phyloP scores from a whole-genome alignment of 2,113 vertebrate genomes.

The Tympanuchus pallidicinctus region DNA sequence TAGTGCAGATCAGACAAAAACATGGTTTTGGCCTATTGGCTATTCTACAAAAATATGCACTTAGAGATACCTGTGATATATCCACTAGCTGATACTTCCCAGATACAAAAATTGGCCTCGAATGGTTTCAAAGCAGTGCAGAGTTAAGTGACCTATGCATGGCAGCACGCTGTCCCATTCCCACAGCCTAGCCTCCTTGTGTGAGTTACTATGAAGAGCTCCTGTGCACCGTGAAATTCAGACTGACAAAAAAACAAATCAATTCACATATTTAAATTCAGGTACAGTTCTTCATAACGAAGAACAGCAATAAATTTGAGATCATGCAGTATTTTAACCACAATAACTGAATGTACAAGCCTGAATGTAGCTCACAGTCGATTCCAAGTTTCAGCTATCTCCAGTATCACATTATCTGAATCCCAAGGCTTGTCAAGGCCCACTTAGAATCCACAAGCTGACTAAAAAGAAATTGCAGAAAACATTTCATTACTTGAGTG shows the following conservation, averaged over 20 bases:
- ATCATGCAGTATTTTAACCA: not conserved
- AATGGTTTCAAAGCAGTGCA: not conserved
- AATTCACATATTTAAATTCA: not conserved
- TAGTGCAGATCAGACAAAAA: not conserved
- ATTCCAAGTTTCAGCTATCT: not conserved
- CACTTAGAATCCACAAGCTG: conserved; percentile 19
- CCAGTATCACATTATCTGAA: conserved; percentile 19
- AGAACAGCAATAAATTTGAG: not conserved
- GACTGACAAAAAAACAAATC: conserved; percentile 3
- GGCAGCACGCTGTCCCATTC: not conserved
- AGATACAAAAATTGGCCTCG: not conserved
- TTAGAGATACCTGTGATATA: not conserved
- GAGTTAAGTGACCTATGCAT: not conserved
- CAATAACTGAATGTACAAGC: not conserved
- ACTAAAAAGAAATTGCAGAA: not conserved
- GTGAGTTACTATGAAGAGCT: not conserved
- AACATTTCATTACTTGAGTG: not conserved
- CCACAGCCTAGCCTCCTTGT: not conserved
- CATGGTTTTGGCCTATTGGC: not conserved
- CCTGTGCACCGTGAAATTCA: not conserved
- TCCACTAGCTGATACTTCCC: not conserved
- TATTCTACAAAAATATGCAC: not conserved
- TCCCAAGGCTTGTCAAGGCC: not conserved
- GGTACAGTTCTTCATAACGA: not conserved
- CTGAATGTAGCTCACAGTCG: not conserved